phyloP scores from a whole-genome alignment of 2,113 vertebrate genomes.

The Muscicapa adusta region DNA sequence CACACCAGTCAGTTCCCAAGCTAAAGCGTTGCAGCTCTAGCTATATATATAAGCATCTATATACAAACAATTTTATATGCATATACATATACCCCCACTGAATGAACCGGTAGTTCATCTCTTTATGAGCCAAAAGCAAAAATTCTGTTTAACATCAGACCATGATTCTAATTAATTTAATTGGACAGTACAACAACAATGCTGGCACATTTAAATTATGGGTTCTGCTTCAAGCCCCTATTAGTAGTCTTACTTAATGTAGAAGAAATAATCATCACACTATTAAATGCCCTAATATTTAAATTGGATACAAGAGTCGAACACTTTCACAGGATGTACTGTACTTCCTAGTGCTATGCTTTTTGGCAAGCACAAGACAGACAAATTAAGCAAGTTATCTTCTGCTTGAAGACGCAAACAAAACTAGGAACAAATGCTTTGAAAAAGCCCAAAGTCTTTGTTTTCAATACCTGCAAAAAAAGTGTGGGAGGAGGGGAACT shows the following conservation, averaged over 20 bases:
- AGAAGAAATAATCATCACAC: background rate
- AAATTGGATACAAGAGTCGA: background rate
- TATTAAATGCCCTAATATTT: background rate
- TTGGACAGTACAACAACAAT: background rate
- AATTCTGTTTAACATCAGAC: background rate
- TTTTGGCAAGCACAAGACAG: background rate
- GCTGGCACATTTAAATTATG: background rate
- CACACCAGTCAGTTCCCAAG: background rate
- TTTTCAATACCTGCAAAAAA: background rate
- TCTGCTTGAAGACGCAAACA: background rate
- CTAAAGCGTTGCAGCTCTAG: background rate
- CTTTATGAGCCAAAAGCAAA: background rate
- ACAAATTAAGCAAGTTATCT: background rate
- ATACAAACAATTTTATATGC: background rate
- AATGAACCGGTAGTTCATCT: background rate
- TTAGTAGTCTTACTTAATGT: background rate
- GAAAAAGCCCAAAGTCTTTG: background rate
- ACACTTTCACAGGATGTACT: background rate
- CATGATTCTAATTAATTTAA: background rate
- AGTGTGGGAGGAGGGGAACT: background rate
- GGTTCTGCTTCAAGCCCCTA: background rate
- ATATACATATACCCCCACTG: rapidly evolving
- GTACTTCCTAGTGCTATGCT: background rate
- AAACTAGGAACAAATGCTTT: background rate
- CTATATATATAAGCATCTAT: background rate